Base-by-base conservation (phyloP, 1,140 invertebrate genomes). In the Bombus cullumanus region DNA sequence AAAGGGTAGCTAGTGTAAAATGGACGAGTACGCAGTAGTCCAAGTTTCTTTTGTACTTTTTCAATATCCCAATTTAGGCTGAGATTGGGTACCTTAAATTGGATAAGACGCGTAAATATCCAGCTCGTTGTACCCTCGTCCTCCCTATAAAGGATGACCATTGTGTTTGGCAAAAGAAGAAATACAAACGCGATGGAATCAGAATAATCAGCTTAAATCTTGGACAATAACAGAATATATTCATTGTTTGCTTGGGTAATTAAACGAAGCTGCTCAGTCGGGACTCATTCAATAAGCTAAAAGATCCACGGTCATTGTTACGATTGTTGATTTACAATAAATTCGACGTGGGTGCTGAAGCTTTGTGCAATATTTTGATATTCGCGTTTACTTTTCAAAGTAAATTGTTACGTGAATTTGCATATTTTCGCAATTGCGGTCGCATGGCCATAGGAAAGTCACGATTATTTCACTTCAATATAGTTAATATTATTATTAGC, bases 31-130 rank as follows among this genome's bases (percentile, higher is more conserved):
- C 39, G 76, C 31, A 4, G 28, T 22, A 13, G 66, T 39, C 3
- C 12, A 57, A 5, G 43, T 81, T 66, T n/a, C 78, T 71, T 80
- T 71, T 81, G 37, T 81, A 47, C 66, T 39, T 69, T 39, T 34
- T 78, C 59, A 78, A 78, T 66, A 39, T 9, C 43, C 41, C 66
- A 81, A 81, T 81, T 81, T 57, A 39, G n/a, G 18, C 15, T 4
- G 3, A 28, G 66, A 81, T 80, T 69, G 47, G 47, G 28, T 71
- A n/a, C 13, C 47, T 34, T 43, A 71, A 80, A 71, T 47, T 57
- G 66, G 34, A 71, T 25, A 12, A 22, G 41, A 34, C n/a, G 31
- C 64, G 39, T 28, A 43, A 43, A 79, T 37, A 34, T 62, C 34
- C 31, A 22, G 34, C 41, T 25, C 22, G 66, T 39, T 57, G 13